Evolutionary conservation across 2,797 vertebrate species (phyloP).

Genomic region (Picus viridis): DNA sequence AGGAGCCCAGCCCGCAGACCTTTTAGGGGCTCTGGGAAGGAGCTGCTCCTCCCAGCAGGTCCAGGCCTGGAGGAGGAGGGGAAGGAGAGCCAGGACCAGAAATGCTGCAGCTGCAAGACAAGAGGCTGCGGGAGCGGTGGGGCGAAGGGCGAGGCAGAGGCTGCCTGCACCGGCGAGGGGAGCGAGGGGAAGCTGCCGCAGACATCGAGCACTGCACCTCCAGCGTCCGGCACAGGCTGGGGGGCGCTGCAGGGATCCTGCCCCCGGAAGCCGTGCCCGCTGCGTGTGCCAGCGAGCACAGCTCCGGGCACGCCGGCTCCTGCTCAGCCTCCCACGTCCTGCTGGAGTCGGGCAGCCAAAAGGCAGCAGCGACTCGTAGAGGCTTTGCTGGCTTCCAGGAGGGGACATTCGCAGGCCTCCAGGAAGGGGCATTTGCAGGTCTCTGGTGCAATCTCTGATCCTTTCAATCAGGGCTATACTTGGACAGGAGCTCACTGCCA

Average conservation of each 20-base stretch:
- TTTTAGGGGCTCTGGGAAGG: not conserved
- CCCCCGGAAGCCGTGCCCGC: not conserved
- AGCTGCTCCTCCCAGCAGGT: slow-evolving; percentile 19
- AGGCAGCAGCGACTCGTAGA: not conserved
- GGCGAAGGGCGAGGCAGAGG: not conserved
- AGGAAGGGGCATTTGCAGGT: not conserved
- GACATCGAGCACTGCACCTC: rapidly evolving
- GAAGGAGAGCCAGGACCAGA: not conserved
- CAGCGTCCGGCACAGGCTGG: not conserved
- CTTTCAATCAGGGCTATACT: not conserved
- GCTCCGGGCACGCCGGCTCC: not conserved
- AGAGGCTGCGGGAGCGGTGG: rapidly evolving
- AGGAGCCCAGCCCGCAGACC: not conserved
- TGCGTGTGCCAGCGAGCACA: not conserved
- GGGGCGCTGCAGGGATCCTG: not conserved
- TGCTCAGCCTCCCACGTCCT: not conserved
- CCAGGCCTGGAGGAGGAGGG: not conserved
- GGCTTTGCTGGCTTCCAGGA: not conserved
- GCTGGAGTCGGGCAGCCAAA: not conserved
- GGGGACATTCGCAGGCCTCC: not conserved
- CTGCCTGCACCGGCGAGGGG: not conserved
- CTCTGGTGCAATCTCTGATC: not conserved
- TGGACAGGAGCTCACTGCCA: not conserved
- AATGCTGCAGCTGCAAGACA: not conserved
- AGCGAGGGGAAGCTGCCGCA: not conserved